Percentiles rank a stretch among this genome's conserved stretches.
phyloP scores from a whole-genome alignment of 2,888 invertebrate genomes.

The Strigamia maritima region DNA sequence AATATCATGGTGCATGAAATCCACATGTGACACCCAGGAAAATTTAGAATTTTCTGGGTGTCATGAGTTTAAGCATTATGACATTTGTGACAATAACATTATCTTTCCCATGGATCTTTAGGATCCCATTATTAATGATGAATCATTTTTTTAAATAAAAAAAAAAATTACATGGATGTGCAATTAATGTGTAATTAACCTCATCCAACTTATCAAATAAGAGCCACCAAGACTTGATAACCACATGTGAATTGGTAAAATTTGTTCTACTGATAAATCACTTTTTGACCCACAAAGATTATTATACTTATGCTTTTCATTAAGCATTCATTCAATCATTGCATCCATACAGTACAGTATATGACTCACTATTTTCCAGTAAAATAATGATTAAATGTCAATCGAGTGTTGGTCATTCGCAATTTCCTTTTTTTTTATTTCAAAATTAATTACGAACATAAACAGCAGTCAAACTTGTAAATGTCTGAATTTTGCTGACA shows the following conservation, averaged over 20 bases:
- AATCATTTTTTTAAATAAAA: background rate
- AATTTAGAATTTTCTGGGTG: no score
- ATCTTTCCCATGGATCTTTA: no score
- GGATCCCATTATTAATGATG: no score
- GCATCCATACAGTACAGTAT: no score
- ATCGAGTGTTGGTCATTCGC: background rate
- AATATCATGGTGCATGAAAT: no score
- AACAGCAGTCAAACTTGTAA: background rate
- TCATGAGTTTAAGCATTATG: no score
- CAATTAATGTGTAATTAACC: slow-evolving; percentile 24
- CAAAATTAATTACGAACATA: background rate
- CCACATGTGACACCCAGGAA: no score
- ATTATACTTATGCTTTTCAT: background rate
- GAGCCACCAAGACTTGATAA: background rate
- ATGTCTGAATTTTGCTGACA: background rate
- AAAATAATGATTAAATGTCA: background rate
- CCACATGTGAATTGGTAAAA: background rate
- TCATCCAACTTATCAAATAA: slow-evolving; percentile 4
- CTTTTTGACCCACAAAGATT: background rate
- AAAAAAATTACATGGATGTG: background rate
- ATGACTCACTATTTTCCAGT: background rate
- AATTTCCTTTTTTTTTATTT: background rate
- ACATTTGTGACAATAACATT: no score
- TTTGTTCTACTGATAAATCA: background rate
- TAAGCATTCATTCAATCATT: background rate